Evolutionary conservation across 2,888 invertebrate species (phyloP).

Genomic region (Dolomedes plantarius): DNA sequence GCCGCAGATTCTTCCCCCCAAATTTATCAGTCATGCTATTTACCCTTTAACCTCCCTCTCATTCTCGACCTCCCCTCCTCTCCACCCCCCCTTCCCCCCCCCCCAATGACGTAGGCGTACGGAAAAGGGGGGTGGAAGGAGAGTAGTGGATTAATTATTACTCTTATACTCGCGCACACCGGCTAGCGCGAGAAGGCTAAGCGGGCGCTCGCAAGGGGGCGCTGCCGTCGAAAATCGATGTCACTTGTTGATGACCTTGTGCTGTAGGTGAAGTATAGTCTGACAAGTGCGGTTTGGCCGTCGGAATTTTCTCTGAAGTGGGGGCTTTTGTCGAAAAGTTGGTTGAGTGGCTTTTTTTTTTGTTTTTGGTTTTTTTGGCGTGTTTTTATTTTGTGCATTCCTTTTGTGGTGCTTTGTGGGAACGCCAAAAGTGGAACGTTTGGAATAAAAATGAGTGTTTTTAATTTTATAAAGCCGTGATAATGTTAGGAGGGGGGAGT

Average conservation of each 20-base stretch:
- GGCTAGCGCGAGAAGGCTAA: constrained; percentile 49
- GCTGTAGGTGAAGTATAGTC: constrained; percentile 65
- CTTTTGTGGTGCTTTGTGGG: too few relatives aligned
- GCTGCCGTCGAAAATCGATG: constrained; percentile 69
- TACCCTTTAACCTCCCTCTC: constrained; percentile 20
- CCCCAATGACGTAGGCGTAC: constrained; percentile 37
- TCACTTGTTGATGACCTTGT: constrained; percentile 72
- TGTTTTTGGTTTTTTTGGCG: background rate
- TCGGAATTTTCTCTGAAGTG: constrained; percentile 4
- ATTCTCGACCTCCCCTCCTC: too few relatives aligned
- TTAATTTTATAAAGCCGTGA: too few relatives aligned
- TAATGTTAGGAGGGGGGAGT: too few relatives aligned
- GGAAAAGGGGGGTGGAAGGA: background rate
- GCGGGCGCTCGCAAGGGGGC: constrained; percentile 54
- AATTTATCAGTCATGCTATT: background rate
- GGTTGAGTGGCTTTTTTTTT: background rate
- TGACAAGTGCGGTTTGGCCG: constrained; percentile 35
- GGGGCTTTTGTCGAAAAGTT: background rate
- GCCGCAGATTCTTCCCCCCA: too few relatives aligned
- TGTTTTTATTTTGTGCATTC: too few relatives aligned
- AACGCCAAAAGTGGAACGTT: too few relatives aligned
- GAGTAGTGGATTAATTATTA: constrained; percentile 64
- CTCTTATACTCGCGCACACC: constrained; percentile 58
- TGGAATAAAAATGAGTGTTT: too few relatives aligned
- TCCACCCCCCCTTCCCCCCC: constrained; percentile 34